Evolutionary conservation across 2,888 invertebrate species (phyloP).

Genomic region (Thera obeliscata): DNA sequence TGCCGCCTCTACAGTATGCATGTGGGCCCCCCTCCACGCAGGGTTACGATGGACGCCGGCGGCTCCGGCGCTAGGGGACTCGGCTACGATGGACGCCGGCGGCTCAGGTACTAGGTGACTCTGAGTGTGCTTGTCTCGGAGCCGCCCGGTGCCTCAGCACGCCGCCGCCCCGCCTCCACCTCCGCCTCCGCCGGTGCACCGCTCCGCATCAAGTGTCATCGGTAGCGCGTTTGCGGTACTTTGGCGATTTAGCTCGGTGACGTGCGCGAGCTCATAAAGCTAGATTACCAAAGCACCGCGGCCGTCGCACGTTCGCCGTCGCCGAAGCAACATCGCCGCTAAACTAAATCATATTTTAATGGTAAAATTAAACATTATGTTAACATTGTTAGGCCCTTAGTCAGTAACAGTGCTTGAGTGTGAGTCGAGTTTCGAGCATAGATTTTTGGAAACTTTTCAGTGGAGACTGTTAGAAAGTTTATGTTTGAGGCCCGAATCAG

Average conservation of each 20-base stretch:
- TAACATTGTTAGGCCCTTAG: too few species aligned
- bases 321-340: background rate
- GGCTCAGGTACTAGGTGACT: slow-evolving; percentile 95
- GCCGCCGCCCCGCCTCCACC: slow-evolving; percentile 67
- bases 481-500: too few species aligned
- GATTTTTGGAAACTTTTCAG: too few species aligned
- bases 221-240: slow-evolving; percentile 85
- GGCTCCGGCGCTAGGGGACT: too few species aligned
- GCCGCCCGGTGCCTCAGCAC: slow-evolving; percentile 82
- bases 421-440: too few species aligned
- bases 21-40: too few species aligned
- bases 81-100: slow-evolving; percentile 55
- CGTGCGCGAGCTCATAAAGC: slow-evolving; percentile 92
- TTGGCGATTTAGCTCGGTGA: slow-evolving; percentile 97
- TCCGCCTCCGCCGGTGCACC: slow-evolving; percentile 32
- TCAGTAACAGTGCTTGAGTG: too few species aligned
- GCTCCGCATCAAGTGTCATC: slow-evolving; percentile 10
- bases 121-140: slow-evolving; percentile 87
- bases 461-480: too few species aligned
- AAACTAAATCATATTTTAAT: too few species aligned
- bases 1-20: too few species aligned
- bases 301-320: slow-evolving; percentile 37
- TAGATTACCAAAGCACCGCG: slow-evolving; percentile 96
- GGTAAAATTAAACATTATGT: too few species aligned
- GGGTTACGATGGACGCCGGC: too few species aligned